Evolutionary conservation across 2,113 vertebrate genomes (phyloP), one percentile per base, ranked within the genome.

Genomic region (Lasiurus cinereus): DNA sequence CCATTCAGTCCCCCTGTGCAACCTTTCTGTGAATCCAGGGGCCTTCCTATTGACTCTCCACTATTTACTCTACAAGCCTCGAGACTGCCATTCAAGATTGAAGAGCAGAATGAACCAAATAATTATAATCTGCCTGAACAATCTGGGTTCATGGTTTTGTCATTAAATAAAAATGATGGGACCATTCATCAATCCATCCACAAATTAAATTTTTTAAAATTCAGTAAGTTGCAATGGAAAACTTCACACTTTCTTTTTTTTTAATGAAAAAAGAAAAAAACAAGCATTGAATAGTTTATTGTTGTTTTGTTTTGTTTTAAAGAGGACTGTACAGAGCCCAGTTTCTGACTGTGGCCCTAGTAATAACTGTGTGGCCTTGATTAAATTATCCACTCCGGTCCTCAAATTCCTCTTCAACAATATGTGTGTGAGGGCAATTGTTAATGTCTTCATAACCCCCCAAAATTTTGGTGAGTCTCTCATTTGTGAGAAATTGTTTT

Each of bases 1-100:
- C 94, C 96, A 78, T 97, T 97, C 96, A 97, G 95, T 92, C 85
- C 94, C 74, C 85, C 27, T 93, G 95, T 21, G 88, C 70, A 94
- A 96, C 96, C 83, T 97, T 91, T 94, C 82, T 97, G 54, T 79
- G 72, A 80, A 82, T 67, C 6, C 62, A 10, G 9, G 4, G 36
- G 80, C 92, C 95, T 97, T 59, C 93, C 86, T 95, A 43, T 39
- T 97, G 94, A 83, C 59, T 73, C 92, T 92, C 96, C 89, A 48
- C 33, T 36, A 18, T 31, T 95, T 95, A 97, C 92, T 94, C 91
- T 62, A 39, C 0, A 5, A 56, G 22, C 18, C 85, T 66, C 79
- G 83, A 85, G 87, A 78, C n/a, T 1, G 91, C 96, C 86, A 96
- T 94, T 97, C 31, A 96, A 96, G 96, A 97, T 94, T 15, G 83